Conservation (phyloP, 2,113 vertebrate species). For the Nycticorax nycticorax region DNA sequence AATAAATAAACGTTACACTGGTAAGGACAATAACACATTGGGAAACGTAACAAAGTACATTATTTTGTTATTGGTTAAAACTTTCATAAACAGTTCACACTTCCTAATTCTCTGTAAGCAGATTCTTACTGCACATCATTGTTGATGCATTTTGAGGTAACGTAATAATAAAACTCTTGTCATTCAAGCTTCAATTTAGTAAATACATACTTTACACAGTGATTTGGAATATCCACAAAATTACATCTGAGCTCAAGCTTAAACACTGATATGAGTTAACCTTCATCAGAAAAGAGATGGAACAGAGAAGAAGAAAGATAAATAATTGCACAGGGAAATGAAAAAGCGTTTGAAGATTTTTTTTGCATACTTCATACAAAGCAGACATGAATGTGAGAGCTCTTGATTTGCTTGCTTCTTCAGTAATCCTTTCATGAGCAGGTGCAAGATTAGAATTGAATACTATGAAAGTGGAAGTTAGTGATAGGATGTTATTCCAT, state of each 20-base stretch:
- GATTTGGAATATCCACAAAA: not conserved
- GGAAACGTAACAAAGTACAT: not conserved
- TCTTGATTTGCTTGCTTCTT: not conserved
- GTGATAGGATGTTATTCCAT: not conserved
- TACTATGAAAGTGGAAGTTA: not conserved
- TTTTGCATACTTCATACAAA: not conserved
- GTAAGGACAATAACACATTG: not conserved
- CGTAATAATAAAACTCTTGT: not conserved
- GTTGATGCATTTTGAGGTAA: not conserved
- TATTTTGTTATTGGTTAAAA: not conserved
- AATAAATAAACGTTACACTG: not conserved
- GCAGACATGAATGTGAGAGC: not conserved
- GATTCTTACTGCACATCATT: not conserved
- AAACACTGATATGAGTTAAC: not conserved
- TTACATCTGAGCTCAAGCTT: not conserved
- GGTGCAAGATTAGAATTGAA: not conserved
- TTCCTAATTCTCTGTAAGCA: not conserved
- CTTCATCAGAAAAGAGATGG: not conserved
- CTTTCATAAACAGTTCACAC: not conserved
- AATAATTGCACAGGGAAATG: not conserved
- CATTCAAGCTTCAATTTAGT: not conserved
- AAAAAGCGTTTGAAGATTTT: not conserved
- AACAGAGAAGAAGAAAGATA: not conserved
- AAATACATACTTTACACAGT: not conserved
- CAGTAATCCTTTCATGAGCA: not conserved